Evolutionary conservation across 2,797 vertebrate species (phyloP).

Genomic region (Furcifer pardalis): DNA sequence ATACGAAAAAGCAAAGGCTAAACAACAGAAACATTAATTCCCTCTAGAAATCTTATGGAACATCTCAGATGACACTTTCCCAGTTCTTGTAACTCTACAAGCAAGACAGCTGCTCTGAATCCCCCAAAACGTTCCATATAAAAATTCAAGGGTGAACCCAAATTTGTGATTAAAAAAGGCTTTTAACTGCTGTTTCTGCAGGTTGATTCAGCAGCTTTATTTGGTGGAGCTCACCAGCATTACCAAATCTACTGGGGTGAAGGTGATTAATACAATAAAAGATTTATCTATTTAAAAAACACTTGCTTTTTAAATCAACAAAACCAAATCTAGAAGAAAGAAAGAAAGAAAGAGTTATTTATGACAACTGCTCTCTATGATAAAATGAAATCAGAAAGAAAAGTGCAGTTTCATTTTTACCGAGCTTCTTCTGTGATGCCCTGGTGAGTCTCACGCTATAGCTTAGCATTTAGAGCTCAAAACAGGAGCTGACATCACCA

Average conservation of each 20-base stretch:
- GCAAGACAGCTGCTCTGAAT: background rate
- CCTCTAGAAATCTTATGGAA: background rate
- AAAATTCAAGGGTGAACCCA: background rate
- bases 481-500: background rate
- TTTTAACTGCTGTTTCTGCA: conserved; percentile 8
- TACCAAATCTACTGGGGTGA: background rate
- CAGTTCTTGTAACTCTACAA: background rate
- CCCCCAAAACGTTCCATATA: background rate
- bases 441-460: background rate
- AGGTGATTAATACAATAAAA: conserved; percentile 2
- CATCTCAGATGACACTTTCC: background rate
- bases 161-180: conserved; percentile 6
- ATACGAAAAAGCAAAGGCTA: conserved; percentile 37
- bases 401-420: conserved; percentile 14
- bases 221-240: conserved; percentile 52
- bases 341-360: conserved; percentile 41
- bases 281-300: conserved; percentile 15
- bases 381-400: conserved; percentile 34
- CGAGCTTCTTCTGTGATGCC: background rate
- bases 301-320: conserved; percentile 20
- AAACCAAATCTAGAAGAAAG: conserved; percentile 50
- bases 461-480: background rate
- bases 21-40: conserved; percentile 18
- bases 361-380: conserved; percentile 22
- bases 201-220: conserved; percentile 29